phyloP scores from a whole-genome alignment of 2,797 vertebrate species.

The Typhlichthys eigenmanni region DNA sequence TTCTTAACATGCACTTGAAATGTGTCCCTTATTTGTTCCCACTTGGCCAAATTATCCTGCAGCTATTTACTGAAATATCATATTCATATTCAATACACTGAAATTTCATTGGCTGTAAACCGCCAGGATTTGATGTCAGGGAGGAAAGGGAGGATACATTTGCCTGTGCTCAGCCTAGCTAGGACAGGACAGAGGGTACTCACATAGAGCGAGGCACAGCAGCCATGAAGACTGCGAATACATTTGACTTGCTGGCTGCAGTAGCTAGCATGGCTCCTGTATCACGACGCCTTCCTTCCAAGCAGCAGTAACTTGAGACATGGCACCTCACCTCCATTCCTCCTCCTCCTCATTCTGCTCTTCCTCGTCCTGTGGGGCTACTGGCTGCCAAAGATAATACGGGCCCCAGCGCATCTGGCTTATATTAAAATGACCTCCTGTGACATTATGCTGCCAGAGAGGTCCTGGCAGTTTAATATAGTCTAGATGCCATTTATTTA shows the following conservation, averaged over 20 bases:
- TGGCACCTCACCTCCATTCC: constrained; percentile 56
- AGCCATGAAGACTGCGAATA: constrained; percentile 58
- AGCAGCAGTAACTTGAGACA: constrained; percentile 73
- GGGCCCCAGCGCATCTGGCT: constrained; percentile 58
- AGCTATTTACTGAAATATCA: no score
- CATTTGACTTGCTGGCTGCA: constrained; percentile 77
- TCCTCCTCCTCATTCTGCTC: constrained; percentile 6
- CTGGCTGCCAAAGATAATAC: constrained; percentile 79
- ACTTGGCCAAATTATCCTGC: no score
- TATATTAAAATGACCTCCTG: constrained; percentile 82
- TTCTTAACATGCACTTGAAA: no score
- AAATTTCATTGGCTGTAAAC: not conserved
- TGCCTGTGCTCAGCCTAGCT: constrained; percentile 29
- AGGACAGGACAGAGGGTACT: constrained; percentile 25
- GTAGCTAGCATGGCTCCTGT: constrained; percentile 57
- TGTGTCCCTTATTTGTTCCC: no score
- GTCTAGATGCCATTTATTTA: constrained; percentile 77
- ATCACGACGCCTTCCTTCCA: constrained; percentile 68
- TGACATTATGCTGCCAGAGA: constrained; percentile 71
- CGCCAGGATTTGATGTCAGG: constrained; percentile 22
- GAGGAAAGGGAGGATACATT: constrained; percentile 9
- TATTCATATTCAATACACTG: no score
- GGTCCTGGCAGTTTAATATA: constrained; percentile 77
- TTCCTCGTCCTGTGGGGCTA: constrained; percentile 64
- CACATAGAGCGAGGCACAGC: constrained; percentile 24